Evolutionary conservation across 2,888 invertebrate species (phyloP), one percentile per base, ranked within the genome.

Genomic region (Eugnorisma glareosa): DNA sequence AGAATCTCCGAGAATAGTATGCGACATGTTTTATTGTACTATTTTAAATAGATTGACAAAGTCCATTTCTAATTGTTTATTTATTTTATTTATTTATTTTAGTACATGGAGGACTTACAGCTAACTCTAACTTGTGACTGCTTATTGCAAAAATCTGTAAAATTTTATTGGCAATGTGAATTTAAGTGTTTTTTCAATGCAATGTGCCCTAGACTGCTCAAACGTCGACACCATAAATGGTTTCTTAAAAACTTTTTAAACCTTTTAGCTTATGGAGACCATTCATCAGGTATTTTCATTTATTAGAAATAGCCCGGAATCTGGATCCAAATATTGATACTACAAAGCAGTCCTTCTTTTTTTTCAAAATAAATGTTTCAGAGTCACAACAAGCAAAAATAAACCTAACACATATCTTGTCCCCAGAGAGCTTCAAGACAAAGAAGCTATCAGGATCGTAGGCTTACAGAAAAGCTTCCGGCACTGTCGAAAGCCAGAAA

Each of bases 371-470:
- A 37, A 28, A 7, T 3, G 5, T 54, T 24, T 24, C 43, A 24
- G 11, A 1, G 0, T 21, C 15, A 57, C 0, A 35, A 31, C 2
- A 43, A 1, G 21, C 7, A 0, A 2, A 1, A 35, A 37, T 37
- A 28, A 40, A 15, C 21, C 24, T 31, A 66, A 48, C 11, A 28
- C 1, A 28, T 40, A 43, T 63, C 48, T 59, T 24, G 24, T 54
- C 54, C 48, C 0, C 85, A 97, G 97, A 67, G 98, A 98, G 90
- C 97, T 98, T 93, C 97, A 97, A 89, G 98, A 98, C 59, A 97
- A 97, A 88, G 98, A 98, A 94, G 98, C 98, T 0, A 98, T 98
- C 82, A 97, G 97, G 85, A 98, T 98, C 85, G 97, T 98, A 0
- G 98, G 98, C 84, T 95, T 98, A 5, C 97, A 97, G 89, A 98